Evolutionary conservation across 2,888 invertebrate species (phyloP).

Genomic region (Euplexia lucipara): DNA sequence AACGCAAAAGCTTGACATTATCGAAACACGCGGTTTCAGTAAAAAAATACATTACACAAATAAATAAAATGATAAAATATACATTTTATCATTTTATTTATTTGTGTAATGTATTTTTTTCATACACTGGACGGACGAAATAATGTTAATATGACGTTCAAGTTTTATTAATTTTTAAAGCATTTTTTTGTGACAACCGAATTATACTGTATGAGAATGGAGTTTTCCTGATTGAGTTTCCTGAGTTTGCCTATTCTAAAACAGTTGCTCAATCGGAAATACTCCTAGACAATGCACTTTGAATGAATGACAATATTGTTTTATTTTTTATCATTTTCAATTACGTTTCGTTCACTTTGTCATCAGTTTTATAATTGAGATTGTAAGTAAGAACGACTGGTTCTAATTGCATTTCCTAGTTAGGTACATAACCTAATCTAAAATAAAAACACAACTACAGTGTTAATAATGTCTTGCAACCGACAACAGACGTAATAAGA

Average conservation of each 20-base stretch:
- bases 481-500: slow-evolving; percentile 30
- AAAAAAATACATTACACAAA: slow-evolving; percentile 16
- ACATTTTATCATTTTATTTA: slow-evolving; percentile 8
- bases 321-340: not conserved
- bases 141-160: not conserved
- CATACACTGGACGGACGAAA: not conserved
- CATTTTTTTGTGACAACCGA: not conserved
- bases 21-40: slow-evolving; percentile 1
- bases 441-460: slow-evolving; percentile 21
- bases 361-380: slow-evolving; percentile 1
- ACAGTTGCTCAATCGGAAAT: too few species aligned
- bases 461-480: slow-evolving; percentile 22
- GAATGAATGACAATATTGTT: not conserved
- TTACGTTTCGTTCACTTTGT: not conserved
- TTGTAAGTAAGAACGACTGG: not conserved
- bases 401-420: too few species aligned
- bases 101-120: slow-evolving; percentile 17
- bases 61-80: slow-evolving; percentile 8
- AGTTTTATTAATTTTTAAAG: not conserved
- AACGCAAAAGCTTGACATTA: not conserved
- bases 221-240: too few species aligned
- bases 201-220: slow-evolving; percentile 6
- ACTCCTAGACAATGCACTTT: too few species aligned
- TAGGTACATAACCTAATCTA: slow-evolving; percentile 2
- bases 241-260: too few species aligned